These are phyloP conservation scores for Spongia lamella DNA, from an alignment of 37 sponge, comb jelly and placozoan genomes.

Conservation along the genomic window DNA sequence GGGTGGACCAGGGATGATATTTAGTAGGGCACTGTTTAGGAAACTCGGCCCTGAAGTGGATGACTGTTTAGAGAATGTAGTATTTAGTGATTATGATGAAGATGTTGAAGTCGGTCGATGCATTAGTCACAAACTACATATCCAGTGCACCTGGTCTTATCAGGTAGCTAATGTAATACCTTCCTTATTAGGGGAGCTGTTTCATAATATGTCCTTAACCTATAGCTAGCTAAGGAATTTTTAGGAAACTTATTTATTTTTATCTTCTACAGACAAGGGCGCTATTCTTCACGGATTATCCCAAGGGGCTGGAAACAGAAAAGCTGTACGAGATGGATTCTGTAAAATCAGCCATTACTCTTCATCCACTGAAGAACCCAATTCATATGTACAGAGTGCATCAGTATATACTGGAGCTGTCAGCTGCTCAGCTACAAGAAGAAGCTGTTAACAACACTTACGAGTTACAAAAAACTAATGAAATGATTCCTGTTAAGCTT, in stretches of 20 bases:
- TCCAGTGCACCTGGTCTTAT: constrained; percentile 73
- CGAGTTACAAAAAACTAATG: background rate
- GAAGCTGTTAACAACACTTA: constrained; percentile 1
- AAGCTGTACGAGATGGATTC: constrained; percentile 28
- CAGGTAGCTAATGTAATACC: too few relatives aligned
- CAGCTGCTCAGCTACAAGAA: constrained; percentile 2
- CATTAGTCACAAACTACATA: constrained; percentile 34
- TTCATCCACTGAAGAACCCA: constrained; percentile 64
- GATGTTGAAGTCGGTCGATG: constrained; percentile 76
- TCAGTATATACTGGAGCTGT: constrained; percentile 37
- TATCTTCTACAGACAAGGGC: too few relatives aligned
- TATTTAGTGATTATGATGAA: constrained; percentile 47
- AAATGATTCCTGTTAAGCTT: constrained; percentile 13
- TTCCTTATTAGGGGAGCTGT: too few relatives aligned
- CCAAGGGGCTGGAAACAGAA: constrained; percentile 3
- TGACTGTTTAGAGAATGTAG: constrained; percentile 44
- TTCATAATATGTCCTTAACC: too few relatives aligned
- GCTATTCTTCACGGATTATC: constrained; percentile 55
- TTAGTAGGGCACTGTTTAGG: constrained; percentile 60
- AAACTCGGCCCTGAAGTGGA: constrained; percentile 53
- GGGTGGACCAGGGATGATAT: constrained; percentile 80
- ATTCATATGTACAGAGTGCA: constrained; percentile 43
- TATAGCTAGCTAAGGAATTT: too few relatives aligned
- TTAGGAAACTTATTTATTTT: too few relatives aligned
- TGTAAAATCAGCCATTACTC: constrained; percentile 39